Base-by-base conservation (phyloP, 2,797 vertebrate genomes). In the Sebastes itinus region DNA sequence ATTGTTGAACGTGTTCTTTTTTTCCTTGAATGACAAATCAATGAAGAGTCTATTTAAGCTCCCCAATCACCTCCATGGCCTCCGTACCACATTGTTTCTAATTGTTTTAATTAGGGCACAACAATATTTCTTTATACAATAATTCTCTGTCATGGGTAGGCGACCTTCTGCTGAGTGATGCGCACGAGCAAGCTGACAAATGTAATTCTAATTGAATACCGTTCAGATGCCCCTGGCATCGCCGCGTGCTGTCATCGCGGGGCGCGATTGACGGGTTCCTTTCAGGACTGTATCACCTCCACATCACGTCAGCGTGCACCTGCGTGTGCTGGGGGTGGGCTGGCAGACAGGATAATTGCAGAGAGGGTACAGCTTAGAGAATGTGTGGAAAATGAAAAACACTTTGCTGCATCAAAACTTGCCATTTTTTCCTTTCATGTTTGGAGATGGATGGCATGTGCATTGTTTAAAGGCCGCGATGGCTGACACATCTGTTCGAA, bases 311-410 rank as follows among this genome's bases (percentile, higher is more conserved):
- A 22, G 4, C 73, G 4, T 33, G 55, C 20, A 27, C 46, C 70
- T 16, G 67, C 22, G 69, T 72, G 74, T 75, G 42, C 3, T 78
- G n/a, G 35, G 42, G 70, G 9, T 9, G 20, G 28, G 52, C 67
- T 27, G 80, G 61, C 55, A 64, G 80, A 81, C 68, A 60, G 81
- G 82, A 84, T 91, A 87, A 90, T 90, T 92, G 70, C 79, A 82
- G 63, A 66, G 59, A 76, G 38, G 65, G 8, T 32, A 62, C 12
- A 71, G 58, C 30, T 23, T 14, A 18, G 49, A 70, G 22, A 63
- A 60, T 9, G 38, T 67, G 49, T 30, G 25, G 62, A 33, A 65
- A 61, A 63, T 25, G 13, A 66, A 64, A 76, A 77, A 77, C 35
- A 75, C 33, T 82, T 85, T 32, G 2, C 42, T 61, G n/a, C 58